phyloP scores from a whole-genome alignment of 2,888 invertebrate genomes.

The Platypus cylindrus region DNA sequence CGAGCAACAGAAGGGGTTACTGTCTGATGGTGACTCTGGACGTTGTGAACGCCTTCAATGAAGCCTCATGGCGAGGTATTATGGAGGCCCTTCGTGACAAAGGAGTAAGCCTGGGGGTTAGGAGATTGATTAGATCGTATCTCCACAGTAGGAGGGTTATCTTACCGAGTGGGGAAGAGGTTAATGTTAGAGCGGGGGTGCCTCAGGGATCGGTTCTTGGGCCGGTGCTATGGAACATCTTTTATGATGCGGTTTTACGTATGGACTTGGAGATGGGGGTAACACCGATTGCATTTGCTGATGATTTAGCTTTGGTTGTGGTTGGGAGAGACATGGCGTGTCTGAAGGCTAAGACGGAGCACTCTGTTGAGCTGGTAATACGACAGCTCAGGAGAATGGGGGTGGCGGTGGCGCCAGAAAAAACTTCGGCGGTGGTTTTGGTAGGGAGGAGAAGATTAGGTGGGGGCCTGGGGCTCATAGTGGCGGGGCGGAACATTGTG shows the following conservation, averaged over 20 bases:
- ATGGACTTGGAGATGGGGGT: too few relatives aligned
- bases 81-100: not conserved
- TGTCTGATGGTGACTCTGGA: too few relatives aligned
- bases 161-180: conserved; percentile 4
- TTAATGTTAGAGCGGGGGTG: conserved; percentile 1
- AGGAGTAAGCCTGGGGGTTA: not conserved
- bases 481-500: too few relatives aligned
- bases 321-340: not conserved
- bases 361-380: not conserved
- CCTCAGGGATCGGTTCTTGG: too few relatives aligned
- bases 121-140: not conserved
- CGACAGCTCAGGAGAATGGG: not conserved
- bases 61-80: not conserved
- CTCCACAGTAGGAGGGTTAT: conserved; percentile 4
- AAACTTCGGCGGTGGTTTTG: not conserved
- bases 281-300: conserved; percentile 2
- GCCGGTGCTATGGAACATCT: too few relatives aligned
- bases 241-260: too few relatives aligned
- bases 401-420: not conserved
- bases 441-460: not conserved
- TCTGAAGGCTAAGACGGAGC: not conserved
- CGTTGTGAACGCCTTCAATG: too few relatives aligned
- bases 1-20: conserved; percentile 1
- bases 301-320: conserved; percentile 5
- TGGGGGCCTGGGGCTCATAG: too few relatives aligned